Evolutionary conservation across 2,113 vertebrate species (phyloP).

Genomic region (Tragulus kanchil): DNA sequence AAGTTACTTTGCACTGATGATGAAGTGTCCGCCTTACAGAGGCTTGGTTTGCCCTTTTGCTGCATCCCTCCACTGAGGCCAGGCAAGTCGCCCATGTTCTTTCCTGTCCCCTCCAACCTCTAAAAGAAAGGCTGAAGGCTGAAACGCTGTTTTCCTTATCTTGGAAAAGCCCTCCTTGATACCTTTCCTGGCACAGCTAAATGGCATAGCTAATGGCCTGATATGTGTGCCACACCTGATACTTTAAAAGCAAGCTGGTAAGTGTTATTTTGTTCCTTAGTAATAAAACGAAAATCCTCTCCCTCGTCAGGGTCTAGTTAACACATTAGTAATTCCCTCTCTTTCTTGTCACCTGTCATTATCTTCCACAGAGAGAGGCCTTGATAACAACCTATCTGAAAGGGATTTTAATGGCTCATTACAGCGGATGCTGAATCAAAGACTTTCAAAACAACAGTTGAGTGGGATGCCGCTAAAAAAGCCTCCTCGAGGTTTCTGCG

Average conservation of each 20-base stretch:
- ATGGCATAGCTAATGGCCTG: not conserved
- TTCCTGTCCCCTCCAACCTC: not conserved
- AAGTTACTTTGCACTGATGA: not conserved
- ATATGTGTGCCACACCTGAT: conserved; percentile 14
- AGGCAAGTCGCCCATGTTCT: not conserved
- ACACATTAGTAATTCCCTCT: conserved; percentile 67
- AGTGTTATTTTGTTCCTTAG: not conserved
- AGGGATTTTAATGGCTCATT: conserved; percentile 59
- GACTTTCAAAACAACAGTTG: conserved; percentile 71
- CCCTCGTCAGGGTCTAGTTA: conserved; percentile 76
- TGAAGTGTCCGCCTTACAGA: not conserved
- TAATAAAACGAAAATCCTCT: conserved; percentile 72
- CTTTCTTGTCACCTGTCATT: conserved; percentile 76
- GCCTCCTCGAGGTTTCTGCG: conserved; percentile 63
- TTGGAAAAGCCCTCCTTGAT: not conserved
- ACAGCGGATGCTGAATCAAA: conserved; percentile 78
- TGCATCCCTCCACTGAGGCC: not conserved
- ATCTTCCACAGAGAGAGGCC: conserved; percentile 74
- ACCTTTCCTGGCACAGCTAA: not conserved
- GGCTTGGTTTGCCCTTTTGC: not conserved
- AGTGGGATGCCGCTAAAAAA: conserved; percentile 78
- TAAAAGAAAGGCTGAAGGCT: not conserved
- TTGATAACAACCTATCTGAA: conserved; percentile 74
- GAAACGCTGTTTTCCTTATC: not conserved
- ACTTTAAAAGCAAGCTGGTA: conserved; percentile 58